A percentile compares a stretch with the other conserved stretches of the same genome.
These are phyloP conservation scores for Tokudaia tokunoshimensis DNA, from an alignment of 2,797 vertebrate species.

Conservation along the genomic window DNA sequence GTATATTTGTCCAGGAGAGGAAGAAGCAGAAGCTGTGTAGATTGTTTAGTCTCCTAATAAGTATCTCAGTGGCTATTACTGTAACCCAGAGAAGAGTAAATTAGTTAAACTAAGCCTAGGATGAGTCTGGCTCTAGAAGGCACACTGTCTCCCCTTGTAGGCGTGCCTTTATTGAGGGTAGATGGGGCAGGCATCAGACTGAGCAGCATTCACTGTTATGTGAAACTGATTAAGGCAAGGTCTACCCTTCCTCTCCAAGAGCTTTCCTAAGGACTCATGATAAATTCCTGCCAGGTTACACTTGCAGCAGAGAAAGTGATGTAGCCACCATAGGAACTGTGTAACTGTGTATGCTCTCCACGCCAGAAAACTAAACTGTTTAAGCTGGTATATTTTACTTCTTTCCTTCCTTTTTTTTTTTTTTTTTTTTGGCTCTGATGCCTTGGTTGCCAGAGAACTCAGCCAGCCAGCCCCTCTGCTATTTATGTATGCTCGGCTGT, in stretches of 20 bases:
- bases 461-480: not conserved
- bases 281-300: constrained; percentile 14
- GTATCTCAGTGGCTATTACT: not conserved
- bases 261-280: not conserved
- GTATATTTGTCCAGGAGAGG: not conserved
- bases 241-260: not conserved
- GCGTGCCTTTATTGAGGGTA: not conserved
- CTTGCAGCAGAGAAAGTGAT: not conserved
- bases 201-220: not conserved
- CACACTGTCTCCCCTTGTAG: not conserved
- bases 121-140: not conserved
- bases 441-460: constrained; percentile 41
- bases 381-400: not conserved
- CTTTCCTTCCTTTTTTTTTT: not conserved
- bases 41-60: not conserved
- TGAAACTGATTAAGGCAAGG: constrained; percentile 19
- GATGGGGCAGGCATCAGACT: not conserved
- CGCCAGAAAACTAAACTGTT: constrained; percentile 1
- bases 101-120: not conserved
- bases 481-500: not conserved
- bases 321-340: not conserved
- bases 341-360: not conserved
- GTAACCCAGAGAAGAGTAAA: constrained; percentile 1
- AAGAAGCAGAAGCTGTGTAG: not conserved
- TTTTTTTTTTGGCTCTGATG: not conserved